These are phyloP conservation scores for Pogonocherus hispidulus DNA, from an alignment of 2,888 invertebrate species.

Conservation along the genomic window DNA sequence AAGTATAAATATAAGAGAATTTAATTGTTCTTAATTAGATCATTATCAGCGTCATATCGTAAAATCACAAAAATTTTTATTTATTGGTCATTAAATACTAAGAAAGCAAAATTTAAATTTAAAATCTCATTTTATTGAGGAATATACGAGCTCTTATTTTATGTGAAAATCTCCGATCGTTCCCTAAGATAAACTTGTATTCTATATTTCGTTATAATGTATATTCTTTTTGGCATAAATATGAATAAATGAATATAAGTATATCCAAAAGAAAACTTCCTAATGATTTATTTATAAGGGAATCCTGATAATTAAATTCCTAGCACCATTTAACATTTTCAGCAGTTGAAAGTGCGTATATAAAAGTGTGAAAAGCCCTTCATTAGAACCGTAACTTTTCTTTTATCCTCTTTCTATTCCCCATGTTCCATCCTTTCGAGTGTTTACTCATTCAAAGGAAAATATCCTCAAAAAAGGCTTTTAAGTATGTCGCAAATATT, in stretches of 20 bases:
- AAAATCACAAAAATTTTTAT: too few species aligned
- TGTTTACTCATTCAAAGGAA: slow-evolving; percentile 45
- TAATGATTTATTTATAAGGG: slow-evolving; percentile 14
- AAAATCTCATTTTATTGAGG: too few species aligned
- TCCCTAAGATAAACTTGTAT: too few species aligned
- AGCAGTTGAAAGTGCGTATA: slow-evolving; percentile 4
- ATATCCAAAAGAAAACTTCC: too few species aligned
- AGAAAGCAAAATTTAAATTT: too few species aligned
- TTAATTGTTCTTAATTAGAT: too few species aligned
- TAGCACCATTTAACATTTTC: slow-evolving; percentile 10
- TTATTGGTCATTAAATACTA: too few species aligned
- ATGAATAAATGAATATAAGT: not conserved
- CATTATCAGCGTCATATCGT: too few species aligned
- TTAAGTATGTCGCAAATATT: not conserved
- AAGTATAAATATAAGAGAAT: too few species aligned
- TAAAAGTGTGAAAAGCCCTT: slow-evolving; percentile 37
- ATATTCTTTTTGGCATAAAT: slow-evolving; percentile 3
- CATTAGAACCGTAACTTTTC: slow-evolving; percentile 41
- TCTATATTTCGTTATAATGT: not conserved
- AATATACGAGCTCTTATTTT: too few species aligned
- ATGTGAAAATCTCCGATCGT: too few species aligned
- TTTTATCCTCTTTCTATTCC: slow-evolving; percentile 3
- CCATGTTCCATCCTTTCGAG: slow-evolving; percentile 30
- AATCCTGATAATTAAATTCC: slow-evolving; percentile 8
- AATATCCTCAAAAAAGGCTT: slow-evolving; percentile 14